These are phyloP conservation scores for Diachrysia chrysitis DNA, from an alignment of 2,888 invertebrate genomes.

Conservation along the genomic window DNA sequence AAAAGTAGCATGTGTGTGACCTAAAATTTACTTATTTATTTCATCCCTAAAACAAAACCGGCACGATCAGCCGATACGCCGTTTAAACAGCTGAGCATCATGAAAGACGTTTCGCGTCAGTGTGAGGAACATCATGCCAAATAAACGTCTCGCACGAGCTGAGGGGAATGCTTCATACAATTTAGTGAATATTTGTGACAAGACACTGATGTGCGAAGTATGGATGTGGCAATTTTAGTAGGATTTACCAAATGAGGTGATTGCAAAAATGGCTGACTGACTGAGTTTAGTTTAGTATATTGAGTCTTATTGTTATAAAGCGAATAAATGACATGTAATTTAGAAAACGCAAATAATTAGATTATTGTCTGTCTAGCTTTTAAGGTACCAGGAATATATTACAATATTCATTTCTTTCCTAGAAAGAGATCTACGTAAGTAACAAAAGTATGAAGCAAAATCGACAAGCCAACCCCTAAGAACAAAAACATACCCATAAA, in stretches of 20 bases:
- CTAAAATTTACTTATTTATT: background rate
- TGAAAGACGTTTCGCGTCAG: slow-evolving; percentile 44
- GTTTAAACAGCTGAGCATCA: background rate
- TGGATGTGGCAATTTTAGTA: slow-evolving; percentile 14
- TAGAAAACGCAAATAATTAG: too few relatives aligned
- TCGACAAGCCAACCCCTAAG: background rate
- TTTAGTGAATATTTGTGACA: slow-evolving; percentile 22
- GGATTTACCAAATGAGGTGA: background rate
- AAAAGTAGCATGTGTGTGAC: background rate
- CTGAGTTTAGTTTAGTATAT: too few relatives aligned
- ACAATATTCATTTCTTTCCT: too few relatives aligned
- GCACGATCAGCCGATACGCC: background rate
- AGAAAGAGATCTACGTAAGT: too few relatives aligned
- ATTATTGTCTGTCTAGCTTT: too few relatives aligned
- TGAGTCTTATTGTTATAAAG: too few relatives aligned
- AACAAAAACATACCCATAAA: background rate
- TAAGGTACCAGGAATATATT: too few relatives aligned
- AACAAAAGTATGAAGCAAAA: background rate
- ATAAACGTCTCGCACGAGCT: slow-evolving; percentile 62
- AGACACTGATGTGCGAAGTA: slow-evolving; percentile 1
- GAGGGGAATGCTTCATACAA: slow-evolving; percentile 40
- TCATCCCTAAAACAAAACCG: background rate
- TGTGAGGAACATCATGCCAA: slow-evolving; percentile 57
- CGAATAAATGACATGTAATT: too few relatives aligned
- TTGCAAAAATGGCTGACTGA: too few relatives aligned